phyloP scores from a whole-genome alignment of 2,888 invertebrate genomes.

The Amblyjoppa fuscipennis region DNA sequence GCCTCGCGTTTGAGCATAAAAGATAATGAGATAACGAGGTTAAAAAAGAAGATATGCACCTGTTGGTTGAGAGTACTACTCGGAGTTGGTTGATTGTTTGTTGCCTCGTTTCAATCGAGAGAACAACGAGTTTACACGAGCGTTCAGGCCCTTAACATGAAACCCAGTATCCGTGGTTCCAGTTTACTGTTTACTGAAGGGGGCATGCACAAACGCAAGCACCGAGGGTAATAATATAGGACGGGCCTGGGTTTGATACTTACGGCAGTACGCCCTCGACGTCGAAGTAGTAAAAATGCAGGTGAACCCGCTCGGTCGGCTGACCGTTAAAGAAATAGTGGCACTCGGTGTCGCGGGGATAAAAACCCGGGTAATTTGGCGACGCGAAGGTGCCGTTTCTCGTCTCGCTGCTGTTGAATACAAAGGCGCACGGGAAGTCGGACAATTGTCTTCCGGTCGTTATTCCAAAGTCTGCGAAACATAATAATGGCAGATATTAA shows the following conservation, averaged over 20 bases:
- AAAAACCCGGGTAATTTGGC: slow-evolving; percentile 96
- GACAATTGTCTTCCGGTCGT: slow-evolving; percentile 92
- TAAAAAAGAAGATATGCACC: neutral
- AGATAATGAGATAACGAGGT: slow-evolving; percentile 1
- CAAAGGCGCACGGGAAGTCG: slow-evolving; percentile 94
- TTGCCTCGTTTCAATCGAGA: slow-evolving; percentile 19
- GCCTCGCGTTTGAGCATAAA: neutral
- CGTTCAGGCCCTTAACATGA: slow-evolving; percentile 2
- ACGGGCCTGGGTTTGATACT: slow-evolving; percentile 84
- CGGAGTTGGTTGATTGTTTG: neutral
- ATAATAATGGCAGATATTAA: slow-evolving; percentile 65
- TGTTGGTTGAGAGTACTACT: neutral
- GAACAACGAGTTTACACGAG: slow-evolving; percentile 29
- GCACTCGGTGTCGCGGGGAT: slow-evolving; percentile 95
- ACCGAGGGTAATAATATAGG: neutral
- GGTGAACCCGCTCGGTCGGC: slow-evolving; percentile 91
- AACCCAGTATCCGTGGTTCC: neutral
- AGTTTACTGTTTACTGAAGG: slow-evolving; percentile 15
- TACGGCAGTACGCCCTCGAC: slow-evolving; percentile 98
- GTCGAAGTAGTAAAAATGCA: slow-evolving; percentile 96
- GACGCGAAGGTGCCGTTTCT: slow-evolving; percentile 94
- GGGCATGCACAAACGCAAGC: neutral
- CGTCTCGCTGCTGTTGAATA: slow-evolving; percentile 93
- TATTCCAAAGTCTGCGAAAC: slow-evolving; percentile 93
- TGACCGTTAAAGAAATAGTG: slow-evolving; percentile 96